Evolutionary conservation across 2,888 invertebrate species (phyloP), one percentile per base, ranked within the genome.

Genomic region (Melikaiella ostensackeni): DNA sequence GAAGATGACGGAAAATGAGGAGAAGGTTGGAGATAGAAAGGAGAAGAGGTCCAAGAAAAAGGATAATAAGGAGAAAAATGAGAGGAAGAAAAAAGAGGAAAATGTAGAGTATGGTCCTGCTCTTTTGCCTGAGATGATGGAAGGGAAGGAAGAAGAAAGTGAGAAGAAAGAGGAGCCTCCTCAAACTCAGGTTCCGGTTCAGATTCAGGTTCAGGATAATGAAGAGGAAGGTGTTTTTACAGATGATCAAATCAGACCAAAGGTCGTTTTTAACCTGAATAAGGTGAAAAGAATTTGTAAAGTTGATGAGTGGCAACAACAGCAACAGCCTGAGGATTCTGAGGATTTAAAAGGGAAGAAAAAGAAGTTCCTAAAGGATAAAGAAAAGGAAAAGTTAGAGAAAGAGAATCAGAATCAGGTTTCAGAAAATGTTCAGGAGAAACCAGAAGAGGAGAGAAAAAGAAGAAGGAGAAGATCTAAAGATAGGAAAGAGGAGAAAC

Each of bases 221-320:
- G 27, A n/a, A 7, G 59, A 63, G 0, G 55, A 33, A 0, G 57
- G 27, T 3, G 16, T 35, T 7, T 80, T 78, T 0, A 8, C 74
- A 2, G 82, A 78, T n/a, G 76, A 42, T 9, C 30, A 35, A 24
- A 80, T 81, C 0, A 33, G 89, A 19, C 86, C 86, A 0, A 89
- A 88, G 76, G 88, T 89, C 0, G 77, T 86, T 2, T 89, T 89
- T 57, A 89, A 89, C 70, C 79, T 89, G n/a, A 85, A 86, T 0
- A 88, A 85, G 77, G 77, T 77, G 1, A 86, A 87, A 35, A 83
- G 82, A 16, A 85, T 86, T 3, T 81, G 63, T 11, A 85, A 82
- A 38, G 79, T 82, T 1, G 86, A 86, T 1, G 88, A 87, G 4
- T 87, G 88, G 88, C 79, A 79, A 11, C 81, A 83, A 7, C 81